Evolutionary conservation across 1,140 invertebrate species (phyloP).

Genomic region (Stegodyphus mimosarum): DNA sequence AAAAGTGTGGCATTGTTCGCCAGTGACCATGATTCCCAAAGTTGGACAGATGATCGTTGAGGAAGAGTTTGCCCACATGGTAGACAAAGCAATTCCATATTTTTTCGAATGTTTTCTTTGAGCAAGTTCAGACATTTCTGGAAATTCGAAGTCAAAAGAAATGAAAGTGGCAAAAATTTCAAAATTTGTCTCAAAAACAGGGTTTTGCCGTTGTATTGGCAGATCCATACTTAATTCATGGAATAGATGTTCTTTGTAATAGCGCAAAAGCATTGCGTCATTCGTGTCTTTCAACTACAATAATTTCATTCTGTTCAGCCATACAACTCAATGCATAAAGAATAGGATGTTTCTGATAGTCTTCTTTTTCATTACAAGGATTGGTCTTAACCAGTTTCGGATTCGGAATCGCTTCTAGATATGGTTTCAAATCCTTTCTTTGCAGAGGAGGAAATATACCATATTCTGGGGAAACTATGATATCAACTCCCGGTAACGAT

Average conservation of each 20-base stretch:
- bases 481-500: conserved; percentile 74
- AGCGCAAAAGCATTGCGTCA: conserved; percentile 74
- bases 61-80: conserved; percentile 80
- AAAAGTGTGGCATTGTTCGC: conserved; percentile 73
- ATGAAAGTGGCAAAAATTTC: conserved; percentile 78
- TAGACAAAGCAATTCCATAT: conserved; percentile 78
- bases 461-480: conserved; percentile 87
- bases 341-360: conserved; percentile 20
- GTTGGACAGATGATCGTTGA: conserved; percentile 73
- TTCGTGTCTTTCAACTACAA: conserved; percentile 78
- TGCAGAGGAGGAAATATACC: conserved; percentile 65
- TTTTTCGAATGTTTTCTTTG: conserved; percentile 71
- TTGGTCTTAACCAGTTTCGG: neutral
- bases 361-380: conserved; percentile 24
- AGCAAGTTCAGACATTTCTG: conserved; percentile 70
- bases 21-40: conserved; percentile 72
- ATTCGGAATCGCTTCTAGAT: conserved; percentile 37
- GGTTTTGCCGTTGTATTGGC: conserved; percentile 70
- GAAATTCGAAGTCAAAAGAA: conserved; percentile 81
- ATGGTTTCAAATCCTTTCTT: neutral
- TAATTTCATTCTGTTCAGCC: conserved; percentile 71
- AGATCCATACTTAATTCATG: conserved; percentile 71
- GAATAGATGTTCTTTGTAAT: conserved; percentile 82
- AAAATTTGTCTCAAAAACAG: conserved; percentile 73
- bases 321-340: conserved; percentile 72